Conservation (phyloP, 1,140 invertebrate genomes). For the Drosophila sechellia region DNA sequence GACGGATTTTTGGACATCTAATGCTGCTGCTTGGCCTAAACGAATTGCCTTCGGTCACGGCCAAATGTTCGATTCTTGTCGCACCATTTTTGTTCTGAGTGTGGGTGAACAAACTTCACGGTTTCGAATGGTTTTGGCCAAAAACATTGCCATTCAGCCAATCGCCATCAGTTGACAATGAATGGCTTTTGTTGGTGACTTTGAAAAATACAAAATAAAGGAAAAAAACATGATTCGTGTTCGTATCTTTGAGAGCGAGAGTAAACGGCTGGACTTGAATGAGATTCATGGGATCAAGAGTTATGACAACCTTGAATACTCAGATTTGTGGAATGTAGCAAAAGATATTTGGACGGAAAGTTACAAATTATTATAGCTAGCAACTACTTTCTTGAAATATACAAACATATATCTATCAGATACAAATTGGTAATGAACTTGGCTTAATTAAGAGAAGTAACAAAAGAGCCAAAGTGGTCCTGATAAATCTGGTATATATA, state of each 20-base stretch:
- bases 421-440: background rate
- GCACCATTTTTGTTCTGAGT: constrained; percentile 51
- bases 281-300: constrained; percentile 28
- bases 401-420: background rate
- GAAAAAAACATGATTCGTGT: constrained; percentile 6
- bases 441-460: background rate
- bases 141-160: constrained; percentile 17
- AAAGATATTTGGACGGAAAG: background rate
- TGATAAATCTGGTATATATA: too few species aligned
- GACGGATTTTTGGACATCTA: constrained; percentile 35
- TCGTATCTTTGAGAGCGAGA: constrained; percentile 60
- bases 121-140: constrained; percentile 24
- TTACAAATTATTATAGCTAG: background rate
- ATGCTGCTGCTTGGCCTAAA: constrained; percentile 44
- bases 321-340: background rate
- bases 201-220: constrained; percentile 49
- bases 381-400: too few species aligned
- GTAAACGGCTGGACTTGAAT: constrained; percentile 57
- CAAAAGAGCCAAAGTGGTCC: too few species aligned
- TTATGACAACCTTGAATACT: constrained; percentile 52
- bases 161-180: constrained; percentile 62
- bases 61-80: constrained; percentile 43
- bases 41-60: constrained; percentile 23
- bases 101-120: constrained; percentile 79
- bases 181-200: constrained; percentile 70